Base-by-base conservation (phyloP, 2,888 invertebrate genomes). In the Thymelicus lineola region DNA sequence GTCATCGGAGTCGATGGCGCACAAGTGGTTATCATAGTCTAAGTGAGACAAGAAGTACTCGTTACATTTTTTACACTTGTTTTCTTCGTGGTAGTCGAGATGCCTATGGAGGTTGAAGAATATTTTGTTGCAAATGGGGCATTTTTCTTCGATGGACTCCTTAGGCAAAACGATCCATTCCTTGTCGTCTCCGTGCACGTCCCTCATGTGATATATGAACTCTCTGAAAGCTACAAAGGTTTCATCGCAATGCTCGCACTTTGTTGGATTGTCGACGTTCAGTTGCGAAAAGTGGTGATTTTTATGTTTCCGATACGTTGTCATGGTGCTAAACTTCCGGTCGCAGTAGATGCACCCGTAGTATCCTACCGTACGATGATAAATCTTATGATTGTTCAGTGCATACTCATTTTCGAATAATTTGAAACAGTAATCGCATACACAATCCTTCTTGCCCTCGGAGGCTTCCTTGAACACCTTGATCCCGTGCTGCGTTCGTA, bases 221-320 rank as follows among this genome's bases (percentile, higher is more conserved):
- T 93, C 94, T 75, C 89, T 87, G 82, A 94, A 93, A 20, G 93
- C 91, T 20, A 94, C 89, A 72, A 95, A 95, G 0, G 91, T 94
- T 74, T 95, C 93, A 75, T 94, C 94, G 80, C 94, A 94, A 79
- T 89, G 93, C 80, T 90, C 94, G 81, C 87, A 94, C 75, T 87
- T 92, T 9, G 83, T 88, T 36, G 87, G 94, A 72, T 89, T 93
- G 66, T 91, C 94, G 66, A 82, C 89, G 75, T 88, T 93, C 60
- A 83, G 85, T 79, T 85, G 91, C 60, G 82, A 75, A 75, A 88
- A 90, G 81, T 88, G 94, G 71, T 93, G 91, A 50, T 87, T 92
- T 82, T 95, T 94, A 75, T 95, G 95, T 73, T 94, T 90, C 17
- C 92, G 87, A 75, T 92, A 92, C 0, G 87, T 76, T 4, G 93